Evolutionary conservation across 2,797 vertebrate genomes (phyloP).

Genomic region (Poeciliopsis paucimaculata): DNA sequence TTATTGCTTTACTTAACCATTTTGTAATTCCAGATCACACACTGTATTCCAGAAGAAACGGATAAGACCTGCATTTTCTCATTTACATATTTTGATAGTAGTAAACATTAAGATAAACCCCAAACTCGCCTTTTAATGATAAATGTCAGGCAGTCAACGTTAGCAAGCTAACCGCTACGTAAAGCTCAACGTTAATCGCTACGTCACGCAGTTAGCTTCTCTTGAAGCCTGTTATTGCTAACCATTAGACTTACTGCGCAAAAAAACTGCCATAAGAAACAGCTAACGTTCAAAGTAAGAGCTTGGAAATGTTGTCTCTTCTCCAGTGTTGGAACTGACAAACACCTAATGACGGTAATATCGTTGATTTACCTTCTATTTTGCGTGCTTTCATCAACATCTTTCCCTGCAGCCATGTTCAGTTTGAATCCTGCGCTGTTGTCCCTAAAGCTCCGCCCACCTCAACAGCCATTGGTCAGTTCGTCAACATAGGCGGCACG

Average conservation of each 20-base stretch:
- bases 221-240: not conserved
- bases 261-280: not conserved
- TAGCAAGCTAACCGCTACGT: not conserved
- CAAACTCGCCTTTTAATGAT: not conserved
- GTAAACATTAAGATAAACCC: not conserved
- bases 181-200: too few relatives aligned
- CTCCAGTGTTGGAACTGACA: accelerated
- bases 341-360: accelerated
- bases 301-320: accelerated
- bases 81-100: too few relatives aligned
- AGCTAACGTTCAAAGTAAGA: accelerated
- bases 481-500: constrained; percentile 11
- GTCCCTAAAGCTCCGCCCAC: constrained; percentile 45
- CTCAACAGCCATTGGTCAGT: constrained; percentile 58
- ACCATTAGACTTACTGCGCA: not conserved
- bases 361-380: constrained; percentile 71
- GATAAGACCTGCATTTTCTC: not conserved
- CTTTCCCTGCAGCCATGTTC: constrained; percentile 80
- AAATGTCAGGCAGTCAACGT: not conserved
- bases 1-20: not conserved
- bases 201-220: not conserved
- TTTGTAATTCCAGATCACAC: not conserved
- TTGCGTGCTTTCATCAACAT: constrained; percentile 71
- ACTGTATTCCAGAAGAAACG: not conserved
- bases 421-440: constrained; percentile 81